Percentiles rank a stretch among this genome's conserved stretches.
Conservation (phyloP, 2,888 invertebrate species). For the Dorcus parallelipipedus region DNA sequence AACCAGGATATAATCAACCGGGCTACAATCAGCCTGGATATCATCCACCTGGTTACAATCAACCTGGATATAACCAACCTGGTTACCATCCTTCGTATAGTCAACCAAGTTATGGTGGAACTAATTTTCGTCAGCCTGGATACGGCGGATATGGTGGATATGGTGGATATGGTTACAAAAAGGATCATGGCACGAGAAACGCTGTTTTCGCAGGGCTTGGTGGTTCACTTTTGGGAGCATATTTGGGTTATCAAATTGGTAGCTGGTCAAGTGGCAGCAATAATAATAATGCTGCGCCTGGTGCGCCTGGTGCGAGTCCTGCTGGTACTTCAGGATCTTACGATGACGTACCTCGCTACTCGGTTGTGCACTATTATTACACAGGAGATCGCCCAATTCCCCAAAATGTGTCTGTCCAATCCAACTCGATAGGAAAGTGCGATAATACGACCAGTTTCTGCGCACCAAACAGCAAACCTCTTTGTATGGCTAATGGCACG, state of each 20-base stretch:
- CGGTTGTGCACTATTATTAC: conserved; percentile 43
- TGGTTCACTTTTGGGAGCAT: conserved; percentile 15
- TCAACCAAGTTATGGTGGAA: not conserved
- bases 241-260: conserved; percentile 16
- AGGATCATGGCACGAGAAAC: conserved; percentile 13
- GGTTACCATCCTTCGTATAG: not conserved
- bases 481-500: conserved; percentile 44
- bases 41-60: conserved; percentile 9
- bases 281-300: conserved; percentile 3
- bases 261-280: conserved; percentile 3
- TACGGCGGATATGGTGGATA: not conserved
- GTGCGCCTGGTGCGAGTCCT: not conserved
- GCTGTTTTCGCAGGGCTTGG: conserved; percentile 16
- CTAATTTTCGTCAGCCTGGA: conserved; percentile 3
- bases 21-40: conserved; percentile 8
- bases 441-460: conserved; percentile 42
- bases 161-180: conserved; percentile 1
- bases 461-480: conserved; percentile 40
- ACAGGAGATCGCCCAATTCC: conserved; percentile 37
- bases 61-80: conserved; percentile 13
- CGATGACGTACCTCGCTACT: conserved; percentile 33
- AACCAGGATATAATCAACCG: conserved; percentile 2
- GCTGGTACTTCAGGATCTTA: conserved; percentile 5
- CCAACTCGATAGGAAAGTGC: conserved; percentile 41
- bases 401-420: conserved; percentile 35